Base-by-base conservation (phyloP, 2,797 vertebrate species). In the Rachycentron canadum region DNA sequence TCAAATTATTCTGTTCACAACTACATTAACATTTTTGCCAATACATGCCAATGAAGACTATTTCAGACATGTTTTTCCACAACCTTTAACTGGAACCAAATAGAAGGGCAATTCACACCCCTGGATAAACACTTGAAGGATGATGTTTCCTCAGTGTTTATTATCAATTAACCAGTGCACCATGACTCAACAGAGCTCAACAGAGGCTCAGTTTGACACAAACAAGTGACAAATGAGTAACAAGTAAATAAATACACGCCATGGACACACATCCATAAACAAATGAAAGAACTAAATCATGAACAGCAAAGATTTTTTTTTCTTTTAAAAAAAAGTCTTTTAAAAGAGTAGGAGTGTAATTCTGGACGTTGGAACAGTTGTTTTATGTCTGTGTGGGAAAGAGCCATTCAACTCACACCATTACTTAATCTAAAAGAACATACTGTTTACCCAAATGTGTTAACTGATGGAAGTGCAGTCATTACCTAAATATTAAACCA, bases 181-280 rank as follows among this genome's bases (percentile, higher is more conserved):
- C 52, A 55, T 63, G 64, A 86, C 72, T 84, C 79, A 55, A 74
- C 40, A 73, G 81, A 90, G 78, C 62, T 85, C 63, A 77, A 85
- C 81, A 85, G 79, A 71, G 83, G 86, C 90, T 92, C 85, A 85
- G 75, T 85, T 84, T 84, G 76, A 92, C 86, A 92, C 73, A 45
- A 68, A 74, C 55, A 76, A 69, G 78, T 74, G 71, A 77, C 67
- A 69, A 76, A 79, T 67, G 36, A 76, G 49, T 38, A 73, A 86
- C 77, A 86, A 81, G 85, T 86, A 91, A 92, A 93, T 91, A 93
- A 93, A 92, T 91, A 93, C 83, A 88, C 30, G 69, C 87, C 74
- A 83, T 74, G 69, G 63, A 86, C 66, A 81, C 68, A 79, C 66
- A 85, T 83, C 73, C 58, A 89, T 80, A 78, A 85, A 86, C 73